phyloP scores from a whole-genome alignment of 2,797 vertebrate genomes.

The Loris lydekkerianus region DNA sequence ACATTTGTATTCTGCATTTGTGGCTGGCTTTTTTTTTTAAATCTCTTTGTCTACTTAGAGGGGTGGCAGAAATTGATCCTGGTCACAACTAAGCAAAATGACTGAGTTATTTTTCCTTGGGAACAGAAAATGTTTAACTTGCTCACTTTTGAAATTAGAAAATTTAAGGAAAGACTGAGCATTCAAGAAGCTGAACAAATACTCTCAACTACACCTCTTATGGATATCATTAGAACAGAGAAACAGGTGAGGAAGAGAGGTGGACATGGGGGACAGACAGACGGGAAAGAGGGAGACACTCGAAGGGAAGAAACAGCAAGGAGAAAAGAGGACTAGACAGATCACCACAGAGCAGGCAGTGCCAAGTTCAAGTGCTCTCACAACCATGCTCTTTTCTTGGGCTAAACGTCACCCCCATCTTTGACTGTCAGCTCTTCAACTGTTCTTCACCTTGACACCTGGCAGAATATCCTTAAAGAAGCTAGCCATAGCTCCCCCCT shows the following conservation, averaged over 20 bases:
- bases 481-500: rapidly evolving
- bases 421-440: background rate
- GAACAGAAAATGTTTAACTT: background rate
- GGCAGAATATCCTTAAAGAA: background rate
- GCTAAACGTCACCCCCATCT: background rate
- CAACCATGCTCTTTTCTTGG: background rate
- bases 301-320: background rate
- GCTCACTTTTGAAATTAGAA: background rate
- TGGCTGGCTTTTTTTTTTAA: background rate
- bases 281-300: background rate
- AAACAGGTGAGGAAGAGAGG: background rate
- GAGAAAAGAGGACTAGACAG: background rate
- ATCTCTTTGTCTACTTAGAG: background rate
- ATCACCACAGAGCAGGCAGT: background rate
- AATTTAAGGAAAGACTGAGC: background rate
- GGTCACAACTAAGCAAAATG: background rate
- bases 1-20: too few species aligned
- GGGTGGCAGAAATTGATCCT: background rate
- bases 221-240: background rate
- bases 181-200: background rate
- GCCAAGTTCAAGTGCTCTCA: background rate
- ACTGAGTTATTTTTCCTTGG: background rate
- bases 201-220: background rate
- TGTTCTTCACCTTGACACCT: background rate
- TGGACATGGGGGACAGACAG: background rate